phyloP scores from a whole-genome alignment of 2,888 invertebrate genomes.

The Rhingia campestris region DNA sequence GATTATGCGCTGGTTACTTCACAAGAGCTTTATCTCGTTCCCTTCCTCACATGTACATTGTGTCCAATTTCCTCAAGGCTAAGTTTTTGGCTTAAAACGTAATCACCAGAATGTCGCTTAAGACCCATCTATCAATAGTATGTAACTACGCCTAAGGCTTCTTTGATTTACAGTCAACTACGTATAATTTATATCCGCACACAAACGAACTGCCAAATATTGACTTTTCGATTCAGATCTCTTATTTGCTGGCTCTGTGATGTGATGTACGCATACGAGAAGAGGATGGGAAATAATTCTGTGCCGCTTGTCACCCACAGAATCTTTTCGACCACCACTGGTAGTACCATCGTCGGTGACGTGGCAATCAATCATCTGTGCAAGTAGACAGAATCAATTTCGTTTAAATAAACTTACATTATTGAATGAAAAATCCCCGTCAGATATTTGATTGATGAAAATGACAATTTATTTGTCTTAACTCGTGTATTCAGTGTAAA shows the following conservation, averaged over 20 bases:
- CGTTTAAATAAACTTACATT: slow-evolving; percentile 70
- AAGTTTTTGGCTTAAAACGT: slow-evolving; percentile 44
- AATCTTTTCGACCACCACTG: slow-evolving; percentile 17
- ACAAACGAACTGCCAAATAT: slow-evolving; percentile 53
- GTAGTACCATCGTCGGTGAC: slow-evolving; percentile 32
- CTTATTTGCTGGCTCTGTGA: not conserved
- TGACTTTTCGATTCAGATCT: slow-evolving; percentile 71
- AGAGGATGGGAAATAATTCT: slow-evolving; percentile 57
- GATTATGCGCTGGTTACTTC: slow-evolving; percentile 15
- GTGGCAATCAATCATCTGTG: slow-evolving; percentile 68
- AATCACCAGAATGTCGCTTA: slow-evolving; percentile 56
- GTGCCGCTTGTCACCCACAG: slow-evolving; percentile 30
- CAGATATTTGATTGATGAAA: slow-evolving; percentile 73
- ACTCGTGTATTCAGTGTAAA: slow-evolving; percentile 29
- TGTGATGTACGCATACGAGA: slow-evolving; percentile 6
- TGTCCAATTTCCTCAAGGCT: slow-evolving; percentile 3
- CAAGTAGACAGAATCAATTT: slow-evolving; percentile 70
- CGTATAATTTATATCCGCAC: slow-evolving; percentile 14
- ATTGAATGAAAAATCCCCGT: slow-evolving; percentile 70
- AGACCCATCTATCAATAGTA: slow-evolving; percentile 65
- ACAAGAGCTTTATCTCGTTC: slow-evolving; percentile 1
- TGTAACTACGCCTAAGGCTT: slow-evolving; percentile 54
- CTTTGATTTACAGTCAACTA: slow-evolving; percentile 33
- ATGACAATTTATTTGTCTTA: slow-evolving; percentile 71
- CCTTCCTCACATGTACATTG: slow-evolving; percentile 3